Percentiles rank a stretch among this genome's conserved stretches.
Conservation (phyloP, 2,797 vertebrate species). For the Sebastes diaconus region DNA sequence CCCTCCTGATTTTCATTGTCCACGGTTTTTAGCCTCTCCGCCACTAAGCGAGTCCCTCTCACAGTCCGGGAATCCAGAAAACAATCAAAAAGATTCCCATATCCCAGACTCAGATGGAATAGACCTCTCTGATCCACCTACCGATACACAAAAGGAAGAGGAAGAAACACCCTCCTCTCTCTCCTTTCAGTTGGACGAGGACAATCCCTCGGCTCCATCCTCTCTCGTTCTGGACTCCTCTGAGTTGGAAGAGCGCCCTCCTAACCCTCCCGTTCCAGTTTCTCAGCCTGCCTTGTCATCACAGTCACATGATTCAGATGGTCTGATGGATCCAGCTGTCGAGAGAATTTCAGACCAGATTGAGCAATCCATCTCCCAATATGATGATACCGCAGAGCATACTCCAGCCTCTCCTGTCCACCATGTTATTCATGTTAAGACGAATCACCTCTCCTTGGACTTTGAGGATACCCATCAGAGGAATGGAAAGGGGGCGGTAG, state of each 20-base stretch:
- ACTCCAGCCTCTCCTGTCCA: neutral
- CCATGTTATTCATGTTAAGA: constrained; percentile 20
- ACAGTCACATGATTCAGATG: neutral
- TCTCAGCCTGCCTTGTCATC: neutral
- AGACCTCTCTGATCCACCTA: neutral
- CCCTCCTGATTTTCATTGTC: neutral
- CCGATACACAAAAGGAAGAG: neutral
- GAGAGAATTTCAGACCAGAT: neutral
- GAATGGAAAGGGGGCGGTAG: neutral
- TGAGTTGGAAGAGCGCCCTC: neutral
- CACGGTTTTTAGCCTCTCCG: neutral
- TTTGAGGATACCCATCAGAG: neutral
- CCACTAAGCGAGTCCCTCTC: neutral
- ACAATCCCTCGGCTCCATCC: neutral
- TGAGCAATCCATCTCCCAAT: neutral
- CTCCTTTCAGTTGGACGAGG: neutral
- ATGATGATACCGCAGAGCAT: neutral
- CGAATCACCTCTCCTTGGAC: constrained; percentile 6
- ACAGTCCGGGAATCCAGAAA: neutral
- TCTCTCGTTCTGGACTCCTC: neutral
- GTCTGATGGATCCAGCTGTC: neutral
- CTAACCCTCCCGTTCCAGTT: neutral
- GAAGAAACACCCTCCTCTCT: neutral
- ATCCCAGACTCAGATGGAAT: neutral
- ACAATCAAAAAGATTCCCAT: neutral